Percentiles rank a stretch among this genome's conserved stretches.
Evolutionary conservation across 2,888 invertebrate species (phyloP).

Genomic region (Agrochola macilenta): DNA sequence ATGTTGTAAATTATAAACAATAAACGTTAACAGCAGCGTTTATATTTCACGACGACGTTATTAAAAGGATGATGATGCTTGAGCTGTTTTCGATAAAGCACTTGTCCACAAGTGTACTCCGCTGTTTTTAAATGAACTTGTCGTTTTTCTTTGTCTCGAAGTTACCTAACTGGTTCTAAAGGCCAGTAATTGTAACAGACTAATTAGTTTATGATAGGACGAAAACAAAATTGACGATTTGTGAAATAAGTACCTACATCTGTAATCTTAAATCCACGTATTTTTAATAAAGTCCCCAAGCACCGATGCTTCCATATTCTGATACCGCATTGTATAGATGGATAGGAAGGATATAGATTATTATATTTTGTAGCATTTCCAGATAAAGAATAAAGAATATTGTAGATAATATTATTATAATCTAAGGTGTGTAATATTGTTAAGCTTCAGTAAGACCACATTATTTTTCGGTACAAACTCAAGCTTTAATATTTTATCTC

Average conservation of each 20-base stretch:
- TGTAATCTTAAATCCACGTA: background rate
- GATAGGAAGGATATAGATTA: background rate
- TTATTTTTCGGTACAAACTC: background rate
- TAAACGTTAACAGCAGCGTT: background rate
- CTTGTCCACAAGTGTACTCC: conserved; percentile 60
- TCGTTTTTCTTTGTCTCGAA: conserved; percentile 24
- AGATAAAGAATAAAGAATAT: background rate
- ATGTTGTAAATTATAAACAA: too few species aligned
- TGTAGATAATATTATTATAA: background rate
- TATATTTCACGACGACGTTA: conserved; percentile 8
- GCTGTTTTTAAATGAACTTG: conserved; percentile 49
- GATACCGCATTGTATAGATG: background rate
- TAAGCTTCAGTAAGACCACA: background rate
- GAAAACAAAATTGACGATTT: background rate
- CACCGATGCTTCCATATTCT: background rate
- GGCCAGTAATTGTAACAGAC: background rate
- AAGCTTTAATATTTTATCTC: background rate
- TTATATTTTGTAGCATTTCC: background rate
- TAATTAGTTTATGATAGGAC: background rate
- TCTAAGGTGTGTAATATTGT: background rate
- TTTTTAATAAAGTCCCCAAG: background rate
- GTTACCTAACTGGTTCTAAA: conserved; percentile 23
- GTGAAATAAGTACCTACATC: background rate
- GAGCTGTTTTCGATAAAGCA: conserved; percentile 66
- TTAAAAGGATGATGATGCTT: conserved; percentile 58